These are phyloP conservation scores for Podarcis raffonei DNA, from an alignment of 2,113 vertebrate species.

Conservation along the genomic window DNA sequence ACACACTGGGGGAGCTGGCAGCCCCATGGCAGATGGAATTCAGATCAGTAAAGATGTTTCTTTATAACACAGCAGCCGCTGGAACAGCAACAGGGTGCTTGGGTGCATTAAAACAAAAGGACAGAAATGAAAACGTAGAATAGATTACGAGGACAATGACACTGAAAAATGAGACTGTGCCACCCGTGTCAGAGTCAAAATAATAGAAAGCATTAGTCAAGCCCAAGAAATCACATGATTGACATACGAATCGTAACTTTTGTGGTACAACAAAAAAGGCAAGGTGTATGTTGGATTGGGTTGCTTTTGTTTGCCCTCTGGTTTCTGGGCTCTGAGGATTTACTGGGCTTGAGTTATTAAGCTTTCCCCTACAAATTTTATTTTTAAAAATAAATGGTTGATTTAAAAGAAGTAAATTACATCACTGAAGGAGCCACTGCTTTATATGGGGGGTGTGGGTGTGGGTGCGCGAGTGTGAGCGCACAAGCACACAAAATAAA, in stretches of 20 bases:
- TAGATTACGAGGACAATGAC: conserved; percentile 29
- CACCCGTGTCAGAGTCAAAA: conserved; percentile 4
- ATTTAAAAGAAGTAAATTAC: not conserved
- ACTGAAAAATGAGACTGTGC: not conserved
- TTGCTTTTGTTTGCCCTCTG: not conserved
- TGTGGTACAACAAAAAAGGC: not conserved
- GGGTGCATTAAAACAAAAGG: conserved; percentile 39
- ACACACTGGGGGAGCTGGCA: not conserved
- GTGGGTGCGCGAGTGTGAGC: no score
- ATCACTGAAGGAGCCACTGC: not conserved
- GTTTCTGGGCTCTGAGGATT: not conserved
- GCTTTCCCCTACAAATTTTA: not conserved
- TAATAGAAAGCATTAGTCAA: conserved; percentile 19
- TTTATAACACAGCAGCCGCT: conserved; percentile 1
- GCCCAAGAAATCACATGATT: conserved; percentile 13
- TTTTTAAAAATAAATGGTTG: not conserved
- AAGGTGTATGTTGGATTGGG: not conserved
- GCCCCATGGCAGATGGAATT: conserved; percentile 15
- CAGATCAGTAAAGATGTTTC: conserved; percentile 21
- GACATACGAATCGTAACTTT: not conserved
- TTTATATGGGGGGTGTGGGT: not conserved
- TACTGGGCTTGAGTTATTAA: not conserved
- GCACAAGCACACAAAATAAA: not conserved
- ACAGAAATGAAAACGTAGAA: conserved; percentile 26
- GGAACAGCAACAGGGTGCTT: conserved; percentile 20